phyloP scores from a whole-genome alignment of 2,113 vertebrate species.

The Silurus asotus region DNA sequence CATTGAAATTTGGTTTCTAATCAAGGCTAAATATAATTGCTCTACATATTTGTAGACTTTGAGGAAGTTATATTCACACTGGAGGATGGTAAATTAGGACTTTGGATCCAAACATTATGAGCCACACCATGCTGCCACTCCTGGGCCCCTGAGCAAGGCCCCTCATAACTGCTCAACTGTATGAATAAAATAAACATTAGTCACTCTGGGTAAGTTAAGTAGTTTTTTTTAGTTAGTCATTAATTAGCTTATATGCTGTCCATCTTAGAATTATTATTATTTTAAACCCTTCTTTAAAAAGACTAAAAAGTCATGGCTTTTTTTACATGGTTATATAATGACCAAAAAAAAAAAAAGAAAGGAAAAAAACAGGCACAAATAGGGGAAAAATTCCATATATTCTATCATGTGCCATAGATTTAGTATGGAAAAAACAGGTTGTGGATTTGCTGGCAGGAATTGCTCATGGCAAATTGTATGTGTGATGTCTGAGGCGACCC shows the following conservation, averaged over 20 bases:
- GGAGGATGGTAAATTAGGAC: too few relatives aligned
- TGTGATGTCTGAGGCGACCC: not conserved
- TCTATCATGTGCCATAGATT: slow-evolving; percentile 17
- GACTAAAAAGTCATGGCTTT: not conserved
- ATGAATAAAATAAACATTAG: too few relatives aligned
- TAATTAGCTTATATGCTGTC: not conserved
- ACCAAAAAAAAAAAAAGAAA: not conserved
- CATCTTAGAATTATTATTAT: not conserved
- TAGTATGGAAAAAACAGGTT: slow-evolving; percentile 42
- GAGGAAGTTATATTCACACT: not conserved
- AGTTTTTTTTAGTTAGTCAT: not conserved
- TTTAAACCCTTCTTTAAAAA: not conserved
- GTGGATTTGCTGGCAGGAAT: slow-evolving; percentile 18
- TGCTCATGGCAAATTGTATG: not conserved
- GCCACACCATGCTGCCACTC: too few relatives aligned
- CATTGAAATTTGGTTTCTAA: not conserved
- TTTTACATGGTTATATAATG: not conserved
- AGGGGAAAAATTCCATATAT: not conserved
- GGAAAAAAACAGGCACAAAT: not conserved
- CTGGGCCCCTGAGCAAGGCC: too few relatives aligned
- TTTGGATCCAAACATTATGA: too few relatives aligned
- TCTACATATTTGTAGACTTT: not conserved
- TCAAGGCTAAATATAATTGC: not conserved
- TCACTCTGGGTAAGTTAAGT: too few relatives aligned
- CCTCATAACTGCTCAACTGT: too few relatives aligned